Percentiles rank a stretch among this genome's conserved stretches.
These are phyloP conservation scores for Orchesellides sinensis DNA, from an alignment of 2,888 invertebrate genomes.

Conservation along the genomic window DNA sequence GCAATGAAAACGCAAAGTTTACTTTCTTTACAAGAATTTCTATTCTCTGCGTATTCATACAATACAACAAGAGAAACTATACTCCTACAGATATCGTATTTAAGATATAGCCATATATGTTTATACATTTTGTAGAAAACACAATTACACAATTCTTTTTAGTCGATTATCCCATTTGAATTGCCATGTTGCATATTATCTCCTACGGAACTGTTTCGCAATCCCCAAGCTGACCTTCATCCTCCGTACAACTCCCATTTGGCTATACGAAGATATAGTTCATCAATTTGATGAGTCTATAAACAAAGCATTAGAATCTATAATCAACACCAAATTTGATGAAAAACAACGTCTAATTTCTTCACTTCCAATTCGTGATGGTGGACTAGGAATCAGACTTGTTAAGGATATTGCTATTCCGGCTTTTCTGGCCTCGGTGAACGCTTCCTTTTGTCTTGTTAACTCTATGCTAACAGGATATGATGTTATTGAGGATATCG, in stretches of 20 bases:
- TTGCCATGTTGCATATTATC: not conserved
- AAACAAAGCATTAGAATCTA: not conserved
- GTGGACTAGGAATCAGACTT: constrained; percentile 10
- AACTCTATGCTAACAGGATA: not conserved
- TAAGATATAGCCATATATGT: no score
- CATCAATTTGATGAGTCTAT: not conserved
- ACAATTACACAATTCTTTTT: no score
- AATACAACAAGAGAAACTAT: no score
- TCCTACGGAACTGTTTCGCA: not conserved
- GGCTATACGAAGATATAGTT: not conserved
- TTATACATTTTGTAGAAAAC: no score
- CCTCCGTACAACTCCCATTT: not conserved
- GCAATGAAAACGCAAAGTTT: no score
- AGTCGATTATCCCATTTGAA: not conserved
- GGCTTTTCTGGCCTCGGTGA: constrained; percentile 1
- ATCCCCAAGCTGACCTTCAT: not conserved
- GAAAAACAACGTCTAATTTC: not conserved
- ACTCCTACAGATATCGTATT: no score
- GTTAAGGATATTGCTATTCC: constrained; percentile 12
- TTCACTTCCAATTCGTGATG: not conserved
- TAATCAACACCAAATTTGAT: not conserved
- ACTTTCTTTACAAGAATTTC: no score
- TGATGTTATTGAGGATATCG: not conserved
- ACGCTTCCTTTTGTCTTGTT: not conserved
- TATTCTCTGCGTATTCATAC: no score